These are phyloP conservation scores for Nixonia krombeini DNA, from an alignment of 1,140 invertebrate species.

Conservation along the genomic window DNA sequence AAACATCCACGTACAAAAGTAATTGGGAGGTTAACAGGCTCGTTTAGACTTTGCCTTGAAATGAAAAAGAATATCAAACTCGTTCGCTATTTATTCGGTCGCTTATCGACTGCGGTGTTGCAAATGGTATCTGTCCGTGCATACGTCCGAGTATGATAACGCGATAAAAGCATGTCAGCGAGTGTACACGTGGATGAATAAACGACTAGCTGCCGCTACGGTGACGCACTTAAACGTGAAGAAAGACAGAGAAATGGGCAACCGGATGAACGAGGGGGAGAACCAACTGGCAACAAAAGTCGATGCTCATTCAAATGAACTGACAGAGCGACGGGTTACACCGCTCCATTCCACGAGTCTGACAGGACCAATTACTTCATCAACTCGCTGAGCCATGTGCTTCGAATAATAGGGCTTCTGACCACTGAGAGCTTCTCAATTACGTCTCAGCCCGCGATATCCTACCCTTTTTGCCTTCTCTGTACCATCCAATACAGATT, in stretches of 20 bases:
- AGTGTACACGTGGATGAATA: too few relatives aligned
- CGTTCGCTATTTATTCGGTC: too few relatives aligned
- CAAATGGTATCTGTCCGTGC: too few relatives aligned
- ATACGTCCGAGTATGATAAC: neutral
- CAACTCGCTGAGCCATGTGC: slow-evolving; percentile 27
- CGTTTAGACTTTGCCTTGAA: neutral
- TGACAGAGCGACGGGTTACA: slow-evolving; percentile 6
- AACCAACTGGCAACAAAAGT: too few relatives aligned
- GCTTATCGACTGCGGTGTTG: too few relatives aligned
- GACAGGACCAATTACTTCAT: slow-evolving; percentile 33
- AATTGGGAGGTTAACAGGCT: too few relatives aligned
- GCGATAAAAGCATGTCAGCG: too few relatives aligned
- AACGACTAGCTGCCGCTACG: too few relatives aligned
- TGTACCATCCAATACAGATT: neutral
- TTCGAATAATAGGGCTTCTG: slow-evolving; percentile 20
- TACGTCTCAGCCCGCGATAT: slow-evolving; percentile 7
- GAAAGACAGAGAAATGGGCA: too few relatives aligned
- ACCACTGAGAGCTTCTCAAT: slow-evolving; percentile 8
- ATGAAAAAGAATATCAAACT: too few relatives aligned
- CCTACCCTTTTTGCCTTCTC: slow-evolving; percentile 13
- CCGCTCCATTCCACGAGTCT: slow-evolving; percentile 11
- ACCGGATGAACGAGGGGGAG: too few relatives aligned
- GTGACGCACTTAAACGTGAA: too few relatives aligned
- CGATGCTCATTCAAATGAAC: slow-evolving; percentile 35
- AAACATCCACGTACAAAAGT: neutral